Conservation (phyloP, 2,888 invertebrate species). For the Nephrocerus scutellatus region DNA sequence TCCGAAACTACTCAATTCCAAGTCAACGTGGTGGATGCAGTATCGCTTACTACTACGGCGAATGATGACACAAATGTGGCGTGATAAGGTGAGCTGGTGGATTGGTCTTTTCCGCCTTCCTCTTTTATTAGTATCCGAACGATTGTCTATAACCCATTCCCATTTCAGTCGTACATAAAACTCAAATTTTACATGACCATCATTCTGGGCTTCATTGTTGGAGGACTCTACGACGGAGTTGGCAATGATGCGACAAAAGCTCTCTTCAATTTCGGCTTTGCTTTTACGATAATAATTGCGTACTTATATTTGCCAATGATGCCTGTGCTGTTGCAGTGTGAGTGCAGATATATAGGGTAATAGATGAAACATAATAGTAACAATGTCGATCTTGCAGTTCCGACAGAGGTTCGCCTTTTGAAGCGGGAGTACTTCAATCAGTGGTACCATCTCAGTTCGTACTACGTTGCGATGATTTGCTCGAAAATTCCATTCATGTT, state of each 20-base stretch:
- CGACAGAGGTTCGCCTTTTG: constrained; percentile 66
- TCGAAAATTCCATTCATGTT: constrained; percentile 67
- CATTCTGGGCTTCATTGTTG: constrained; percentile 62
- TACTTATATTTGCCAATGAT: constrained; percentile 78
- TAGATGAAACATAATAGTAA: too few relatives aligned
- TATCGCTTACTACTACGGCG: constrained; percentile 60
- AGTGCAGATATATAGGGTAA: constrained; percentile 42
- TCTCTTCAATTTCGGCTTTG: constrained; percentile 77
- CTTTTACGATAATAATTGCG: constrained; percentile 69
- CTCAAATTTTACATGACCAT: constrained; percentile 63
- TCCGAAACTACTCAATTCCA: constrained; percentile 51
- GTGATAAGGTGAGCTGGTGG: constrained; percentile 59
- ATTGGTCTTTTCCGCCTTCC: background rate
- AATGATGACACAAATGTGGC: constrained; percentile 67
- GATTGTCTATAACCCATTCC: too few relatives aligned
- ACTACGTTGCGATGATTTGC: constrained; percentile 67
- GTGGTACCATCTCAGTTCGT: constrained; percentile 75
- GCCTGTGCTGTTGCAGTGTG: constrained; percentile 72
- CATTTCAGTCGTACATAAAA: constrained; percentile 63
- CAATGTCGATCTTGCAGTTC: too few relatives aligned
- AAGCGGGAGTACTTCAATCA: constrained; percentile 77
- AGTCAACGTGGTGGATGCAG: constrained; percentile 59
- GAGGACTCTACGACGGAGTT: constrained; percentile 62
- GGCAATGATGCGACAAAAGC: constrained; percentile 77
- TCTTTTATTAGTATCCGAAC: too few relatives aligned